A percentile compares a stretch with the other conserved stretches of the same genome.
phyloP scores from a whole-genome alignment of 2,888 invertebrate species.

The Lottia scabra region DNA sequence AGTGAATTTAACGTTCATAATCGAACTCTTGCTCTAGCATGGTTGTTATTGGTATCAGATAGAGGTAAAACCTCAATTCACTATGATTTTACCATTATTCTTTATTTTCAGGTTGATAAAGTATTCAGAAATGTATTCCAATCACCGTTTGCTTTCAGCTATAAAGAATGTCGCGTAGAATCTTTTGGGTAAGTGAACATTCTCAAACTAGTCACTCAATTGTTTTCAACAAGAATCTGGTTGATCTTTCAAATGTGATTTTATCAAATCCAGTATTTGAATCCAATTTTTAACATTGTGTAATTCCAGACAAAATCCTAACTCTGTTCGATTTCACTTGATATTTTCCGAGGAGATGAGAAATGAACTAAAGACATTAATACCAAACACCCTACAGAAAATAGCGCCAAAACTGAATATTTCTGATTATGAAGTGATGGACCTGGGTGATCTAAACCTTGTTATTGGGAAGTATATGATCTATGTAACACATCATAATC shows the following conservation, averaged over 20 bases:
- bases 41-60: too few species aligned
- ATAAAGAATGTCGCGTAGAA: conserved; percentile 14
- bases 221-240: neutral
- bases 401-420: conserved; percentile 15
- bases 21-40: too few species aligned
- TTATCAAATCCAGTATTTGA: too few species aligned
- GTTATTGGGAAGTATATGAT: neutral
- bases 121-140: neutral
- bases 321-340: conserved; percentile 12
- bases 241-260: too few species aligned
- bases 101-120: neutral
- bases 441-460: conserved; percentile 28
- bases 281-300: too few species aligned
- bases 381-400: conserved; percentile 10
- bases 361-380: conserved; percentile 1
- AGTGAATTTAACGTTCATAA: too few species aligned
- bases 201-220: neutral
- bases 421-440: conserved; percentile 16
- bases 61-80: too few species aligned
- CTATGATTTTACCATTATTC: too few species aligned
- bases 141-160: neutral
- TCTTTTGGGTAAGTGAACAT: conserved; percentile 11
- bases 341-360: conserved; percentile 11
- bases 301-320: conserved; percentile 8
- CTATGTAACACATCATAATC: neutral